Evolutionary conservation across 2,888 invertebrate genomes (phyloP), one percentile per base, ranked within the genome.

Genomic region (Blera fallax): DNA sequence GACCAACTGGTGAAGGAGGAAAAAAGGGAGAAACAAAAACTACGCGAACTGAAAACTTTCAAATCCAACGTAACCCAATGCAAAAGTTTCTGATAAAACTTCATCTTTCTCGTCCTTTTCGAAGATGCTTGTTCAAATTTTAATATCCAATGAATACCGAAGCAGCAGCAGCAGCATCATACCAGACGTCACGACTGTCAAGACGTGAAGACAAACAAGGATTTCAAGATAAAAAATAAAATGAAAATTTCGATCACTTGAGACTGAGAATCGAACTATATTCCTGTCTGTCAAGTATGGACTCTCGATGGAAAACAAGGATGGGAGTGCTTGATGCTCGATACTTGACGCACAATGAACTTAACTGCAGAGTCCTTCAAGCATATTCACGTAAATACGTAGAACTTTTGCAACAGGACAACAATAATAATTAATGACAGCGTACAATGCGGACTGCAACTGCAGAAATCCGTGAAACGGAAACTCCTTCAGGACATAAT

Each of bases 101-200:
- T 72, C 60, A 64, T 60, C 78, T 58, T 70, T 81, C 58, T 54
- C 45, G 16, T 34, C 34, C 34, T 60, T 14, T 4, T 3, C 32
- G 16, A 40, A 27, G 74, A 74, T 73, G 62, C 21, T 67, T 60
- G 78, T 67, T 83, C 45, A 62, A 83, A 83, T 73, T 78, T 78
- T 83, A 60, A 83, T 83, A 83, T 83, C 72, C 78, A 78, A 78
- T 83, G 77, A 78, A 83, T 83, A 67, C 54, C 34, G 14, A 67
- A 67, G 78, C 54, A 73, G 60, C 65, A 52, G n/a, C 72, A 64
- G 37, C 27, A 37, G 5, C 24, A 72, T 27, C 40, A 21, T 27
- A 48, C 48, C 37, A 70, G 40, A 37, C 43, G 50, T 70, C 67
- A 79, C 24, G 37, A 45, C 48, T 29, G 27, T 54, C 43, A 32